phyloP scores from a whole-genome alignment of 2,888 invertebrate genomes.

The Furcula furcula region DNA sequence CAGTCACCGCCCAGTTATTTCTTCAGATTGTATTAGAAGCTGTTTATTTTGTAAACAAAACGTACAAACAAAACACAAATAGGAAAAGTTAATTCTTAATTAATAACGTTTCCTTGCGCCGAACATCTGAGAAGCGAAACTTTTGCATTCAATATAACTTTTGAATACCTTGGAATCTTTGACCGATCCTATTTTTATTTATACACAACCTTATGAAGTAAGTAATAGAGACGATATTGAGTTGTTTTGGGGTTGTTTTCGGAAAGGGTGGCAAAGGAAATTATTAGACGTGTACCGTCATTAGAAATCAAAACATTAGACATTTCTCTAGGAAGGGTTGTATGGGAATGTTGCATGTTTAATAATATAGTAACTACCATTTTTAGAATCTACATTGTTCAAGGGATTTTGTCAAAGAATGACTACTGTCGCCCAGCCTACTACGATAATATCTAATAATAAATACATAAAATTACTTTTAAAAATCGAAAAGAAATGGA shows the following conservation, averaged over 20 bases:
- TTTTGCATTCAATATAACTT: conserved; percentile 54
- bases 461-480: too few relatives aligned
- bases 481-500: too few relatives aligned
- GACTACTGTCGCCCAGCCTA: too few relatives aligned
- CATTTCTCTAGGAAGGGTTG: conserved; percentile 39
- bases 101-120: conserved; percentile 47
- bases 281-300: conserved; percentile 70
- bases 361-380: background rate
- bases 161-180: conserved; percentile 42
- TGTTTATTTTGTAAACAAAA: too few relatives aligned
- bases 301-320: conserved; percentile 73
- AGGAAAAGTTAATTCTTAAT: conserved; percentile 41
- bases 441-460: too few relatives aligned
- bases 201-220: conserved; percentile 14
- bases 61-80: conserved; percentile 12
- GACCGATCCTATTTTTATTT: conserved; percentile 4
- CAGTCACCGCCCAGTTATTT: too few relatives aligned
- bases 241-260: conserved; percentile 12
- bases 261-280: conserved; percentile 42
- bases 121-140: conserved; percentile 38
- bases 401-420: too few relatives aligned
- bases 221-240: conserved; percentile 12
- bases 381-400: too few relatives aligned
- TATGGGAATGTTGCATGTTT: conserved; percentile 5
- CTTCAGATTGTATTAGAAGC: too few relatives aligned